Evolutionary conservation across 1,140 invertebrate species (phyloP), one percentile per base, ranked within the genome.

Genomic region (Mya arenaria): DNA sequence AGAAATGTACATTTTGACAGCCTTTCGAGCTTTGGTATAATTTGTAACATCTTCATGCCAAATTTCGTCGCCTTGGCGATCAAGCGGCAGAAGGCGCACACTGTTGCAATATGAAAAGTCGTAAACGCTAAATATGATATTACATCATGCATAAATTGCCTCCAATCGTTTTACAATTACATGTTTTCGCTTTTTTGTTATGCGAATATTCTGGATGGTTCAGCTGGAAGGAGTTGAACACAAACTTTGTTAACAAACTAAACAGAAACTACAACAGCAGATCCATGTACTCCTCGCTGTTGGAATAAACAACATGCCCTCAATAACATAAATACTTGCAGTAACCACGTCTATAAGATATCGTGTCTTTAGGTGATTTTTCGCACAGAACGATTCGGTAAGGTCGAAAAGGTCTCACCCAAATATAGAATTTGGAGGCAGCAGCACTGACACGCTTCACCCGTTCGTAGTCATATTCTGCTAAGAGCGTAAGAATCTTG

Each of bases 401-500:
- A 48, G 19, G 41, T 48, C 19, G 19, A 44, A 44, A 44, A 19
- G 41, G 4, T n/a, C 72, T 15, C 25, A 74, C 72, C 72, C 72
- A 74, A 25, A 74, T 28, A 62, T 74, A 62, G 44, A 74, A 74
- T 41, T 74, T 60, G 23, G 72, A 32, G 17, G 72, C 72, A 0
- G 72, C 32, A 1, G 13, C 28, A 28, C 72, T 74, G 39, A 62
- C 56, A 2, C 56, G 19, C 34, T 62, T 74, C 0, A 74, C 72
- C 28, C 58, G 72, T 23, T 74, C 72, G 25, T 39, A 74, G 19
- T 37, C 41, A 44, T 74, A 74, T 19, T 60, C 72, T 23, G 55
- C n/a, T 2, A 74, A 25, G 4, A 74, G n/a, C 15, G 72, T 62
- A 2, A 62, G 34, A 17, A 74, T 74, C 56, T 74, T 74, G 25